phyloP scores from a whole-genome alignment of 1,140 invertebrate species.

The Steinernema feltiae region DNA sequence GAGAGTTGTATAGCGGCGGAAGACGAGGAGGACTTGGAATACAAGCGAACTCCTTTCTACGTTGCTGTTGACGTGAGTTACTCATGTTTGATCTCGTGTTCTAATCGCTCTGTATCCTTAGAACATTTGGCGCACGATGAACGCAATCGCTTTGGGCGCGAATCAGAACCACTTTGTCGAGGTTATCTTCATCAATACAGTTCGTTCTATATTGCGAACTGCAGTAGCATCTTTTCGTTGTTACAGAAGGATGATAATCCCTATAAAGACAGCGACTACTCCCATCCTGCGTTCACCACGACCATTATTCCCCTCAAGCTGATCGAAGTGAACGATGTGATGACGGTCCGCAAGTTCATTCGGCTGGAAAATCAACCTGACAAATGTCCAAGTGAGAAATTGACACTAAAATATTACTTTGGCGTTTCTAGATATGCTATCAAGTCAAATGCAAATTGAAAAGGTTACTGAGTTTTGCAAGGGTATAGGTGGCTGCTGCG shows the following conservation, averaged over 20 bases:
- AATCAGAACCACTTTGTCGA: neutral
- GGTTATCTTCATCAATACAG: neutral
- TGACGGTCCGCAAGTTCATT: too few species aligned
- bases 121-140: neutral
- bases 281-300: too few species aligned
- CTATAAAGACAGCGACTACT: neutral
- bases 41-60: neutral
- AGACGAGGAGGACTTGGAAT: neutral
- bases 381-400: too few species aligned
- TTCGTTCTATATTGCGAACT: neutral
- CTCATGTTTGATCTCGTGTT: neutral
- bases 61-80: neutral
- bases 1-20: too few species aligned
- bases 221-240: neutral
- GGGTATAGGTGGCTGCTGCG: too few species aligned
- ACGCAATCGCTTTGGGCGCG: neutral
- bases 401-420: too few species aligned
- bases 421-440: neutral
- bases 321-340: too few species aligned
- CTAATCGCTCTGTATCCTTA: neutral
- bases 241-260: too few species aligned
- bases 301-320: too few species aligned
- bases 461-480: neutral
- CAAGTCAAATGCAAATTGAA: neutral
- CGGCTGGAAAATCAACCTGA: too few species aligned